Evolutionary conservation across 1,140 invertebrate species (phyloP), one percentile per base, ranked within the genome.

Genomic region (Pararge aegeria): DNA sequence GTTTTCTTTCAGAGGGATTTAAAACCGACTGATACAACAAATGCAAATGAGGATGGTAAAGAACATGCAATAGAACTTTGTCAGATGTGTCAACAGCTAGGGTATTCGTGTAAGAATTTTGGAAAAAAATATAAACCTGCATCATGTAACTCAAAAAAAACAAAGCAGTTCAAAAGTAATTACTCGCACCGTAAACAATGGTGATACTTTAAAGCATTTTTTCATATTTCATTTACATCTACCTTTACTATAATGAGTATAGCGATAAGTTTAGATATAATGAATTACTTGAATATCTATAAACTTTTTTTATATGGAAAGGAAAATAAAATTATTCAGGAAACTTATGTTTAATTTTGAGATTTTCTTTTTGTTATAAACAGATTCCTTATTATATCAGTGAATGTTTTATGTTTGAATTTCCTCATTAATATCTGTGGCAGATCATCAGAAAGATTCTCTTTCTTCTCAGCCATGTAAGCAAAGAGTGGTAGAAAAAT

Each of bases 401-500:
- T 50, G 54, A 83, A 73, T 19, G 44, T 55, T 21, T 61, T 46
- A 42, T 73, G 55, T 61, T 70, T 68, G 5, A 82, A 58, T 61
- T 71, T 73, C 5, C 54, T 46, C 40, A 38, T n/a, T 48, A 78
- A 30, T 20, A 19, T 59, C 13, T 46, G 57, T 38, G 62, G 44
- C 13, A 80, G 46, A 59, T 80, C 53, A 0, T 73, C 42, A 5
- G 30, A 62, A 16, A 77, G 71, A 37, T 76, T 66, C 18, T 59
- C 64, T 49, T 69, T 78, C 37, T 59, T 76, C 49, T 78, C 73
- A 13, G 70, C 65, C 48, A 87, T 68, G 48, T 80, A 84, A 40
- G 71, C 71, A 46, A 87, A 73, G 20, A 89, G 44, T 10, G 83
- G 82, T 38, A 86, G 55, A 20, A 83, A 53, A 6, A 74, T 20